Evolutionary conservation across 2,797 vertebrate genomes (phyloP).

Genomic region (Poeciliopsis gracilis): DNA sequence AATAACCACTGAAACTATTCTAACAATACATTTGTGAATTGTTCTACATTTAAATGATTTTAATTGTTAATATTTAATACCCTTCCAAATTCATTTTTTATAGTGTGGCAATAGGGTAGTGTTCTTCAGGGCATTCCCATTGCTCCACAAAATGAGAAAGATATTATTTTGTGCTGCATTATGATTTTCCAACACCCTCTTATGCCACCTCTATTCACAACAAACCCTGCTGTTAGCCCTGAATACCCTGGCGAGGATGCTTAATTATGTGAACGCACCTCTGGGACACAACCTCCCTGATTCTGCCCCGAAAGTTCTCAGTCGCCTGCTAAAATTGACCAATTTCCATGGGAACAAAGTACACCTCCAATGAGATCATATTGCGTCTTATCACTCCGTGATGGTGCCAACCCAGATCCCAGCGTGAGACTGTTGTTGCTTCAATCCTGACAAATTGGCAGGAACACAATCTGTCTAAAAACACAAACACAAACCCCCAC

Average conservation of each 20-base stretch:
- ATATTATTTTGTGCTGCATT: conserved; percentile 73
- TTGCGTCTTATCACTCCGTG: conserved; percentile 89
- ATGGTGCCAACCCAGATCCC: conserved; percentile 91
- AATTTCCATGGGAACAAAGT: conserved; percentile 89
- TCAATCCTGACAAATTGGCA: conserved; percentile 86
- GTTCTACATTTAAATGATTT: not conserved
- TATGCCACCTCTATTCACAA: conserved; percentile 81
- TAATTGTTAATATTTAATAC: not conserved
- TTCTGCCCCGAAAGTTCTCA: conserved; percentile 80
- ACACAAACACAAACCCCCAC: conserved; percentile 67
- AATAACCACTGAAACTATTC: not conserved
- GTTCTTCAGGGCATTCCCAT: conserved; percentile 54
- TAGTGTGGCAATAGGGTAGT: conserved; percentile 7
- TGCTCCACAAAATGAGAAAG: conserved; percentile 64
- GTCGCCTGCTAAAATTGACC: conserved; percentile 83
- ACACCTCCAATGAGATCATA: conserved; percentile 89
- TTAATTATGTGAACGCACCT: conserved; percentile 86
- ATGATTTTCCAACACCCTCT: conserved; percentile 80
- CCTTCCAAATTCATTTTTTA: not conserved
- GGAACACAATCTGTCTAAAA: conserved; percentile 74
- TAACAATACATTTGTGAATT: not conserved
- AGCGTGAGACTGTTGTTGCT: conserved; percentile 86
- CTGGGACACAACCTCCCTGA: conserved; percentile 81
- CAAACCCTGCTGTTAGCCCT: conserved; percentile 84
- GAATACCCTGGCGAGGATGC: conserved; percentile 81